Percentiles rank a stretch among this genome's conserved stretches.
Conservation (phyloP, 2,113 vertebrate species). For the Setophaga petechia region DNA sequence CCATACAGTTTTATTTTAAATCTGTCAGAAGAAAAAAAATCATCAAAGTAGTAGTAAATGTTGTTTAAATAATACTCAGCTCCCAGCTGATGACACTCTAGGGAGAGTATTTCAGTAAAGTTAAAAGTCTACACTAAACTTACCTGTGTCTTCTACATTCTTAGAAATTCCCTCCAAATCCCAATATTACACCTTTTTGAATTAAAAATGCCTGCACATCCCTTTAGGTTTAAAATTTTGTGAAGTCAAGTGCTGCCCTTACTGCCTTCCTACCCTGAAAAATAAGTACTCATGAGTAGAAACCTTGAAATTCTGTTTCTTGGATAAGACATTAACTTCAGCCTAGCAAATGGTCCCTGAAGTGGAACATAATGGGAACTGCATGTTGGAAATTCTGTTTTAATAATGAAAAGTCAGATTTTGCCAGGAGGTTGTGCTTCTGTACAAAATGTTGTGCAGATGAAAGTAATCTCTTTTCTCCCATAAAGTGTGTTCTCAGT, state of each 20-base stretch:
- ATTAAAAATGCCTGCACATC: neutral
- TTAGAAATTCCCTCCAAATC: neutral
- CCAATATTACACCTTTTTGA: neutral
- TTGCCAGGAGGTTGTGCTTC: constrained; percentile 81
- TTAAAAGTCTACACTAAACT: neutral
- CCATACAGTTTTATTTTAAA: neutral
- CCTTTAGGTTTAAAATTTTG: neutral
- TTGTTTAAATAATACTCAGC: neutral
- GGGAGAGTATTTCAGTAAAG: neutral
- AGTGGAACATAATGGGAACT: neutral
- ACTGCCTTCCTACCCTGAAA: neutral
- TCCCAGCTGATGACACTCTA: neutral
- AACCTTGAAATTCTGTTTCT: neutral
- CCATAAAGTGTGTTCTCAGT: neutral
- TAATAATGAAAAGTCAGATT: constrained; percentile 10
- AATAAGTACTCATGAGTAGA: neutral
- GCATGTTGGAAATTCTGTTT: neutral
- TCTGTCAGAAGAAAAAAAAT: neutral
- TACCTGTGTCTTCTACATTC: neutral
- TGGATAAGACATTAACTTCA: neutral
- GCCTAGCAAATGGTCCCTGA: neutral
- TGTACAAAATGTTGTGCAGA: constrained; percentile 64
- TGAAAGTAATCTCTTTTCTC: constrained; percentile 7
- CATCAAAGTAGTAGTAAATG: neutral
- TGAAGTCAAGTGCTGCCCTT: neutral